phyloP scores from a whole-genome alignment of 2,113 vertebrate species.

The Morphnarchus princeps region DNA sequence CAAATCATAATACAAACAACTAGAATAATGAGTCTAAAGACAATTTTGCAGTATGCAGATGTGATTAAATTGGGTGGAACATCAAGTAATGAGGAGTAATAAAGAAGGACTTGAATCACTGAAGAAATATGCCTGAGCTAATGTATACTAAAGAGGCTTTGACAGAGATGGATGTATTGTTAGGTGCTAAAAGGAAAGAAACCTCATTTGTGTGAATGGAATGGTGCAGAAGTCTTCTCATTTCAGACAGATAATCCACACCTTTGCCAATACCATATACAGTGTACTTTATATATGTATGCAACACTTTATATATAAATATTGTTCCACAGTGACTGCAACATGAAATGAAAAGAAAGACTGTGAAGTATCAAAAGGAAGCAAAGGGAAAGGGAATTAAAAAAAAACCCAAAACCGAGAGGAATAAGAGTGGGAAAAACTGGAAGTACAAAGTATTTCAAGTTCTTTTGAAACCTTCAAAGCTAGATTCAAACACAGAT shows the following conservation, averaged over 20 bases:
- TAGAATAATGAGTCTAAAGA: conserved; percentile 63
- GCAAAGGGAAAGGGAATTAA: neutral
- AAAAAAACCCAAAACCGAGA: neutral
- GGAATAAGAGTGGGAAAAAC: neutral
- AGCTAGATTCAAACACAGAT: neutral
- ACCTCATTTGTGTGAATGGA: neutral
- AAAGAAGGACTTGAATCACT: conserved; percentile 56
- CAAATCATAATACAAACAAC: conserved; percentile 49
- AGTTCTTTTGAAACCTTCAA: neutral
- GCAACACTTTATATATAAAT: neutral
- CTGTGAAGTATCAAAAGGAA: neutral
- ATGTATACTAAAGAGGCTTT: conserved; percentile 50
- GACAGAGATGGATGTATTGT: neutral
- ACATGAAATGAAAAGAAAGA: neutral
- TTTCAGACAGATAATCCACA: neutral
- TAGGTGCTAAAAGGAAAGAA: neutral
- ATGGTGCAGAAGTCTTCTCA: neutral
- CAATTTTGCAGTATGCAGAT: conserved; percentile 66
- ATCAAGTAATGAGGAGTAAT: conserved; percentile 71
- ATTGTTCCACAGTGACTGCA: neutral
- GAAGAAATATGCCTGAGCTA: conserved; percentile 49
- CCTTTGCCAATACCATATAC: neutral
- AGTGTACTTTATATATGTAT: neutral
- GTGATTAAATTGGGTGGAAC: conserved; percentile 73
- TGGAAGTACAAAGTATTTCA: neutral